A percentile compares a stretch with the other conserved stretches of the same genome.
These are phyloP conservation scores for Rhodophaea formosa DNA, from an alignment of 2,888 invertebrate genomes.

Conservation along the genomic window DNA sequence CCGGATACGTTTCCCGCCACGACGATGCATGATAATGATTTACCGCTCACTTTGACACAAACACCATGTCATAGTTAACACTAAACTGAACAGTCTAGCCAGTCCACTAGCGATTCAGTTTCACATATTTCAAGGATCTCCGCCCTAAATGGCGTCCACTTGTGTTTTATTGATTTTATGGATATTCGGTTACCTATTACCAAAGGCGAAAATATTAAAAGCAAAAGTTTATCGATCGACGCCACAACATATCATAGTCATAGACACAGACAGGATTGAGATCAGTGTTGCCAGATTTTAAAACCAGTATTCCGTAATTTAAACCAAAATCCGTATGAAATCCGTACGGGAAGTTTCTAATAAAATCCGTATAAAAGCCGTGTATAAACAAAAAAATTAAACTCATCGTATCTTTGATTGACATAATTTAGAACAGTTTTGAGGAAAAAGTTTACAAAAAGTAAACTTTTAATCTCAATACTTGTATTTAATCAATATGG, in stretches of 20 bases:
- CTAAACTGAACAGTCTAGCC: not conserved
- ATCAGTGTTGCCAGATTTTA: too few relatives aligned
- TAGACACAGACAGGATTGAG: too few relatives aligned
- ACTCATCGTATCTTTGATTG: too few relatives aligned
- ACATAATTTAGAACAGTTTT: too few relatives aligned
- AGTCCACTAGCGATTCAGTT: not conserved
- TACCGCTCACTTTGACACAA: not conserved
- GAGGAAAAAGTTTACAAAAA: too few relatives aligned
- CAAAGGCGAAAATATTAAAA: not conserved
- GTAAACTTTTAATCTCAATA: too few relatives aligned
- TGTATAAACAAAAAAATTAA: too few relatives aligned
- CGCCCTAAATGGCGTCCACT: not conserved
- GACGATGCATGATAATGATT: constrained; percentile 84
- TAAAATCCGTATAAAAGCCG: too few relatives aligned
- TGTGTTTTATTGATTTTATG: not conserved
- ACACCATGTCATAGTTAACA: not conserved
- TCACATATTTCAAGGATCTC: not conserved
- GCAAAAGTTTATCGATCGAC: not conserved
- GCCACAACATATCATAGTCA: not conserved
- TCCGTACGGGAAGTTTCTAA: too few relatives aligned
- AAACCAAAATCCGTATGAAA: too few relatives aligned
- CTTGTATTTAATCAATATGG: too few relatives aligned
- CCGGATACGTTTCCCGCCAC: constrained; percentile 93
- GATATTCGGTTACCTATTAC: not conserved
- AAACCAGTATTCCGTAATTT: too few relatives aligned